These are phyloP conservation scores for Suncus etruscus DNA, from an alignment of 2,113 vertebrate genomes.

Conservation along the genomic window DNA sequence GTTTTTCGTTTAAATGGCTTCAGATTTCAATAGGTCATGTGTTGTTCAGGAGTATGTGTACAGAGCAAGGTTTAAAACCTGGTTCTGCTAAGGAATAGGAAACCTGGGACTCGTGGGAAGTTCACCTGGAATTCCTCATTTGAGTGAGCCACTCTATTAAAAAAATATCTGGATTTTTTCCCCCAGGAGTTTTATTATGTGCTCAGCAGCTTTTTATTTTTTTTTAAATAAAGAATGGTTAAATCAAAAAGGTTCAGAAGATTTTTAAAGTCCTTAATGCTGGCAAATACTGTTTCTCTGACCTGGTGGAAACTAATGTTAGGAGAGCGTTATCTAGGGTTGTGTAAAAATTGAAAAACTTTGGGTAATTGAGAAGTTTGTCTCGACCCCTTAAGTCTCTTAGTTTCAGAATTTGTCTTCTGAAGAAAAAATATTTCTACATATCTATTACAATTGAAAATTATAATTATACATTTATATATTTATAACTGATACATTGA, in stretches of 20 bases:
- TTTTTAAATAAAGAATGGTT: background rate
- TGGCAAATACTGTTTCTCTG: background rate
- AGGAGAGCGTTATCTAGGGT: background rate
- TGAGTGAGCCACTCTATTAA: slow-evolving; percentile 16
- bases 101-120: background rate
- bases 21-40: background rate
- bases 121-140: background rate
- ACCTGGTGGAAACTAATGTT: background rate
- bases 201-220: background rate
- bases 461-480: no score
- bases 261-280: background rate
- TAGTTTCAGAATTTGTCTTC: background rate
- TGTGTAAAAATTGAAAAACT: background rate
- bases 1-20: slow-evolving; percentile 27
- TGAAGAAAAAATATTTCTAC: background rate
- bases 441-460: background rate
- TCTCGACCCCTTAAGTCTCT: background rate
- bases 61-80: background rate
- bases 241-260: background rate
- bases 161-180: background rate
- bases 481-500: background rate
- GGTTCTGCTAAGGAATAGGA: background rate
- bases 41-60: background rate
- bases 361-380: background rate
- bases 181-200: background rate